A percentile compares a stretch with the other conserved stretches of the same genome.
Conservation (phyloP, 92 coral and sea anemone species). For the Paragorgia papillata region DNA sequence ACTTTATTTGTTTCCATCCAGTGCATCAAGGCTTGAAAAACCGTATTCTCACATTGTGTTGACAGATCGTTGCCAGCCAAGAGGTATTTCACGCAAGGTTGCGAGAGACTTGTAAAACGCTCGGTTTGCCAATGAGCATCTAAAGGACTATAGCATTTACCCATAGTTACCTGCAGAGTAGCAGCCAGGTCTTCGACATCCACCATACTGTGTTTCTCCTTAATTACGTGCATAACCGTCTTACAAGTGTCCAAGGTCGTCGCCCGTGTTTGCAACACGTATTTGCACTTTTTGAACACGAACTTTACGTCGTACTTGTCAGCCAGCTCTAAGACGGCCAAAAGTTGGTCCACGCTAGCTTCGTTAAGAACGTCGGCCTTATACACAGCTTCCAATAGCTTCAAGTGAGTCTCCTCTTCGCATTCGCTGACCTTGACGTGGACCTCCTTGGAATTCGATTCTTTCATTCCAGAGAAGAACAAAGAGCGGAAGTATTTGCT, state of each 20-base stretch:
- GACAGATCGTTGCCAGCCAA: constrained; percentile 56
- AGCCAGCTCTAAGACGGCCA: constrained; percentile 16
- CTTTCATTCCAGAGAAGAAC: constrained; percentile 38
- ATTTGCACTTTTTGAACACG: constrained; percentile 38
- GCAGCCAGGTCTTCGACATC: constrained; percentile 12
- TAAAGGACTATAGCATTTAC: background rate
- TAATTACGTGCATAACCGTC: constrained; percentile 2
- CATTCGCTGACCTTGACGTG: constrained; percentile 6
- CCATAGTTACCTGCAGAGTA: background rate
- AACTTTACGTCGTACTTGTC: constrained; percentile 20
- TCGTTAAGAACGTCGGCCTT: constrained; percentile 18
- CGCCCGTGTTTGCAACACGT: background rate
- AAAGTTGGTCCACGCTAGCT: background rate
- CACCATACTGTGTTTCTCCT: constrained; percentile 17
- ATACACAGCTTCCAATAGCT: constrained; percentile 25
- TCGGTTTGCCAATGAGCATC: constrained; percentile 21
- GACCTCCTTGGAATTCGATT: constrained; percentile 24
- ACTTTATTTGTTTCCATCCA: constrained; percentile 55
- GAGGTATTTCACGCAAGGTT: background rate
- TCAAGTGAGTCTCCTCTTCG: constrained; percentile 16
- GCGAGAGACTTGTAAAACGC: constrained; percentile 6
- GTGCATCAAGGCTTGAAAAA: constrained; percentile 83
- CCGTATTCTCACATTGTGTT: constrained; percentile 88
- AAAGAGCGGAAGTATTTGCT: constrained; percentile 26
- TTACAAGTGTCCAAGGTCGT: background rate